Evolutionary conservation across 2,888 invertebrate genomes (phyloP).

Genomic region (Patella depressa): DNA sequence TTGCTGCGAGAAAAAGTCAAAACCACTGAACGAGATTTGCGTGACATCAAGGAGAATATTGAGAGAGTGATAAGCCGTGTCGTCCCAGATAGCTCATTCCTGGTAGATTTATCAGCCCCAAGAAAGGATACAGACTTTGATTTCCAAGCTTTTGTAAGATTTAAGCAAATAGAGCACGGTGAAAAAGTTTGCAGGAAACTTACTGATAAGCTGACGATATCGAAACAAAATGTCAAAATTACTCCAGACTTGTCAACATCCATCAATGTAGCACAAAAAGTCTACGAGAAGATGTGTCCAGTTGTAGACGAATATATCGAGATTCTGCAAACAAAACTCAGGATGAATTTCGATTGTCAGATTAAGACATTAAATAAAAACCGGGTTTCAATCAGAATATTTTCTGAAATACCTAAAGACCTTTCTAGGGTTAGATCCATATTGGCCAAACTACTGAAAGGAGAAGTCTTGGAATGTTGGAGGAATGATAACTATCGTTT

Average conservation of each 20-base stretch:
- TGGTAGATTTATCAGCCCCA: slow-evolving; percentile 33
- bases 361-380: slow-evolving; percentile 33
- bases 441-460: slow-evolving; percentile 38
- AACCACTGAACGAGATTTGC: slow-evolving; percentile 15
- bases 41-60: slow-evolving; percentile 21
- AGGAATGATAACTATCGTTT: slow-evolving; percentile 18
- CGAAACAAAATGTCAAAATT: slow-evolving; percentile 30
- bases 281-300: slow-evolving; percentile 33
- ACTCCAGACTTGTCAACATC: slow-evolving; percentile 38
- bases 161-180: slow-evolving; percentile 44
- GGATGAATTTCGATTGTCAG: slow-evolving; percentile 15
- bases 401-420: slow-evolving; percentile 32
- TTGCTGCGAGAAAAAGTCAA: slow-evolving; percentile 13
- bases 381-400: slow-evolving; percentile 38
- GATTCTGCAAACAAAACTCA: slow-evolving; percentile 7
- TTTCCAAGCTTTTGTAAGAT: slow-evolving; percentile 42
- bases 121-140: slow-evolving; percentile 30
- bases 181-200: slow-evolving; percentile 32
- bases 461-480: slow-evolving; percentile 38
- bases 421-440: slow-evolving; percentile 35
- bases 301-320: slow-evolving; percentile 33
- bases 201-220: slow-evolving; percentile 13
- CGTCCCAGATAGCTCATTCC: slow-evolving; percentile 25
- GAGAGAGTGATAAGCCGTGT: slow-evolving; percentile 23
- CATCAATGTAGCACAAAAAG: slow-evolving; percentile 29